Percentiles rank a stretch among this genome's conserved stretches.
Conservation (phyloP, 2,888 invertebrate genomes). For the Brenthis ino region DNA sequence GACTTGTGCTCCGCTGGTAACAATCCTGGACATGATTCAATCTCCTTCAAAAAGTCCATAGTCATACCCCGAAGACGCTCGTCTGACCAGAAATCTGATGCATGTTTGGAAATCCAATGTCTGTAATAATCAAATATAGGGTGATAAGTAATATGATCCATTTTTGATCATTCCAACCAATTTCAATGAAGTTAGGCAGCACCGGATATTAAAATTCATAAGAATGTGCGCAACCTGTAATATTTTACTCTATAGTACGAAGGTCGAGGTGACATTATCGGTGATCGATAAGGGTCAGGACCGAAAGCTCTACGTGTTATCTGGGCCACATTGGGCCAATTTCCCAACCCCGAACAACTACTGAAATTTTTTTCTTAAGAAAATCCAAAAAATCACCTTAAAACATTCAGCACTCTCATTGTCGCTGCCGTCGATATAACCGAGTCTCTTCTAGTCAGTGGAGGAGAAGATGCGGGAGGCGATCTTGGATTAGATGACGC, state of each 20-base stretch:
- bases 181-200: no score
- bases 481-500: constrained; percentile 92
- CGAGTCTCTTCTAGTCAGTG: constrained; percentile 82
- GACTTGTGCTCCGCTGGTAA: constrained; percentile 95
- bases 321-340: no score
- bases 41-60: constrained; percentile 93
- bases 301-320: no score
- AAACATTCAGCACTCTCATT: constrained; percentile 94
- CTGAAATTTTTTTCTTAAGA: not conserved
- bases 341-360: not conserved
- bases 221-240: no score
- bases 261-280: no score
- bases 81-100: constrained; percentile 93
- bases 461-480: constrained; percentile 78
- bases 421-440: constrained; percentile 96
- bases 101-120: constrained; percentile 96
- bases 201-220: no score
- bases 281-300: no score
- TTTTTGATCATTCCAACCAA: no score
- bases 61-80: constrained; percentile 88
- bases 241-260: no score
- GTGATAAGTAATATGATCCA: no score
- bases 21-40: constrained; percentile 90
- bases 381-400: constrained; percentile 73
- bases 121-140: constrained; percentile 55